Conservation (phyloP, 2,113 vertebrate genomes). For the Rafetus swinhoei region DNA sequence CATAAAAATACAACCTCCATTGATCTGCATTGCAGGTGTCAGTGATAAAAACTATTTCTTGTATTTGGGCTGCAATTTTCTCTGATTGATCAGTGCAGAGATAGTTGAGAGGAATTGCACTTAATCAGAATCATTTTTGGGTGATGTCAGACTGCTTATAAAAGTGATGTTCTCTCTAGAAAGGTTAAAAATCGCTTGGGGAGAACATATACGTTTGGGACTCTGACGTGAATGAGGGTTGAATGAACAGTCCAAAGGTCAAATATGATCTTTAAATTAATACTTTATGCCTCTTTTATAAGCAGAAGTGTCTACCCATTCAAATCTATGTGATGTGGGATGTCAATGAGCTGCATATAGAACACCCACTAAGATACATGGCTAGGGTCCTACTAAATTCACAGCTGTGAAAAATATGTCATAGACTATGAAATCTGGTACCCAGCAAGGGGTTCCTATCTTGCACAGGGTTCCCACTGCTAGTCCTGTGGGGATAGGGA, state of each 20-base stretch:
- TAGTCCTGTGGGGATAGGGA: no score
- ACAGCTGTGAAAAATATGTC: no score
- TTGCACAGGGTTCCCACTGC: no score
- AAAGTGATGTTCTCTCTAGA: background rate
- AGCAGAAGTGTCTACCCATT: background rate
- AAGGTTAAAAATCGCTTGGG: slow-evolving; percentile 29
- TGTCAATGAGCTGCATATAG: background rate
- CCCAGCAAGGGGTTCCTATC: no score
- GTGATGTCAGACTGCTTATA: background rate
- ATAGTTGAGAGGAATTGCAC: background rate
- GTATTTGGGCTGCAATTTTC: slow-evolving; percentile 20
- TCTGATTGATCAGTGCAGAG: background rate
- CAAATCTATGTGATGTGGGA: background rate
- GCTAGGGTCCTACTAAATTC: no score
- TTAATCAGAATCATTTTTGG: slow-evolving; percentile 19
- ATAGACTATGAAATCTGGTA: no score
- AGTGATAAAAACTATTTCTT: slow-evolving; percentile 33
- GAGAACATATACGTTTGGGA: background rate
- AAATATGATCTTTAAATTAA: background rate
- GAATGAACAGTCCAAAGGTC: background rate
- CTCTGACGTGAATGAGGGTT: background rate
- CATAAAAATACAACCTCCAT: background rate
- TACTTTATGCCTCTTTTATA: background rate
- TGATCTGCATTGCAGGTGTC: background rate
- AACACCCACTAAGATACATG: background rate